These are phyloP conservation scores for Frieseomelitta varia DNA, from an alignment of 1,140 invertebrate genomes.

Conservation along the genomic window DNA sequence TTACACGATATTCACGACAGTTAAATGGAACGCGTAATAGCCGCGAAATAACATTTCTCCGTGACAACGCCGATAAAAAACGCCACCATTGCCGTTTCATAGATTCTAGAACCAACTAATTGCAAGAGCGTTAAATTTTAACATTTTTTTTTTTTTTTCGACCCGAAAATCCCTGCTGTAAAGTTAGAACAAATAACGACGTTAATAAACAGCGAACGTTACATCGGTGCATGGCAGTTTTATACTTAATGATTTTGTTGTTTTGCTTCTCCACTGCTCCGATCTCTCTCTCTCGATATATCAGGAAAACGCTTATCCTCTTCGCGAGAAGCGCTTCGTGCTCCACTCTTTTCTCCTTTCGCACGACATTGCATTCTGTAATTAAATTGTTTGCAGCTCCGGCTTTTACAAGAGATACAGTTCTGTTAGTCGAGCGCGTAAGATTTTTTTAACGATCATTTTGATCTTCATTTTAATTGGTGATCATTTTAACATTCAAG, in stretches of 20 bases:
- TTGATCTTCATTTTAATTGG: no score
- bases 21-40: neutral
- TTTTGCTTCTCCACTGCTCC: neutral
- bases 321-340: neutral
- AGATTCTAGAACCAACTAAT: neutral
- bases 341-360: neutral
- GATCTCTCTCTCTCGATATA: neutral
- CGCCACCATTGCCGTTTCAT: neutral
- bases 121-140: neutral
- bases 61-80: neutral
- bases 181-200: neutral
- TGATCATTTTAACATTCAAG: no score
- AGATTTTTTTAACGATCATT: neutral
- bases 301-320: slow-evolving; percentile 14
- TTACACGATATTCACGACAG: neutral
- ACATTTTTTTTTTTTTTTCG: neutral
- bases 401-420: no score
- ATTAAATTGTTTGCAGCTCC: neutral
- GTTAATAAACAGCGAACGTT: neutral
- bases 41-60: neutral
- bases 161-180: neutral
- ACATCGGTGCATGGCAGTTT: neutral
- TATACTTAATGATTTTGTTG: neutral
- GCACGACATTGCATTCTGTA: no score
- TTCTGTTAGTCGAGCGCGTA: no score